Base-by-base conservation (phyloP, 2,113 vertebrate species). In the Seriola quinqueradiata region DNA sequence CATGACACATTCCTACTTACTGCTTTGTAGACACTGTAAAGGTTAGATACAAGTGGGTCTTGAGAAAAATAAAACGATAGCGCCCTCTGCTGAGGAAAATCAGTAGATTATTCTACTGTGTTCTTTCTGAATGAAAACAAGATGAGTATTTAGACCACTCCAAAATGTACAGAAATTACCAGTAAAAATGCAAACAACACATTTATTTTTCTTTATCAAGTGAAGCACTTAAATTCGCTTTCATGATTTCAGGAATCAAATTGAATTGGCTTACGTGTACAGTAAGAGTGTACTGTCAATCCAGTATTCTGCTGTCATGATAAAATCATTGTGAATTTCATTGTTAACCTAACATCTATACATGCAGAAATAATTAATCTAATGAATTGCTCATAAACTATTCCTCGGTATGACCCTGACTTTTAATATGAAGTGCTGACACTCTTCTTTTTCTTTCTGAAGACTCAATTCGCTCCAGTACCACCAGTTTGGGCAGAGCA, bases 381-480 rank as follows among this genome's bases (percentile, higher is more conserved):
- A 19, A 25, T 70, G 8, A 65, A 52, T 42, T 32, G 7, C n/a
- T 63, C 17, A 5, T 46, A 36, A 19, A 8, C 0, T 1, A 3
- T 52, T 57, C 46, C 14, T 50, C 9, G 54, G 7, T 40, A 4
- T 54, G 11, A 69, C 7, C 1, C 1, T 74, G 0, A n/a, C n/a
- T 52, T 70, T 83, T 36, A 54, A 58, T 54, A n/a, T 66, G 21
- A 65, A 4, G 0, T 4, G 7, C 38, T 81, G 23, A 66, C 17
- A 5, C 23, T 59, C 38, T 34, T 9, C 79, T 4, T 16, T 61
- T 71, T 83, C 34, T 84, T 59, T 83, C 87, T 13, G 63, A 93
- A 97, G 98, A 97, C 70, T 93, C 95, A 34, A 85, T 94, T 69
- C 79, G 76, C 82, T 96, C 95, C 68, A 87, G 94, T 70, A 95